Evolutionary conservation across 2,113 vertebrate species (phyloP), one percentile per base, ranked within the genome.

Genomic region (Colossoma macropomum): DNA sequence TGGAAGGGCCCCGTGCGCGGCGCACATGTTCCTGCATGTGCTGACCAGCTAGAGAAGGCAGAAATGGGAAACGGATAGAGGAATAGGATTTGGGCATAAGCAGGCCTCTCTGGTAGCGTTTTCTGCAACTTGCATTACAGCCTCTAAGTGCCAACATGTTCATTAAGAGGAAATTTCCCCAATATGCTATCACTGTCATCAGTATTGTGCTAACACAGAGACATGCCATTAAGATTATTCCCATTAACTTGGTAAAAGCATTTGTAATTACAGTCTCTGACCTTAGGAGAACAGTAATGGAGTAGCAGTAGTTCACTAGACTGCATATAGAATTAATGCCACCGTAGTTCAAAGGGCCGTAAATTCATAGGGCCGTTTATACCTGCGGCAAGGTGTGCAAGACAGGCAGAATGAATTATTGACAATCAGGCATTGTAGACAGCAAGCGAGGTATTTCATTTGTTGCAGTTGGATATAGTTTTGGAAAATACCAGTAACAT

Each of bases 21-120:
- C 68, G 89, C 93, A 94, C 93, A 92, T 94, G 93, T 91, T 92
- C 84, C 87, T 88, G 88, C 92, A 92, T 94, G 92, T 94, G 93
- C 89, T 85, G 84, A 75, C 83, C 85, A 80, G 77, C 74, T 83
- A 85, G 84, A 77, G 73, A 88, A 84, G 78, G 85, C 85, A 71
- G 48, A 85, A 70, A 27, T 82, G 82, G 79, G 89, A 85, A 60
- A 82, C 84, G 83, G 75, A 74, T 78, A 85, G 87, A 88, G 74
- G 71, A 68, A 85, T 65, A 75, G 63, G 48, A 38, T 66, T 10
- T 79, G 9, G 34, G 30, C 10, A 0, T 25, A 45, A 56, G 16
- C 21, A 3, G 50, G 72, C 28, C 15, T 25, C 19, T 54, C 16
- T 32, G 16, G 32, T 71, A 19, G 25, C 21, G 28, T 90, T 91